phyloP scores from a whole-genome alignment of 2,797 vertebrate genomes.

The Sibirionetta formosa region DNA sequence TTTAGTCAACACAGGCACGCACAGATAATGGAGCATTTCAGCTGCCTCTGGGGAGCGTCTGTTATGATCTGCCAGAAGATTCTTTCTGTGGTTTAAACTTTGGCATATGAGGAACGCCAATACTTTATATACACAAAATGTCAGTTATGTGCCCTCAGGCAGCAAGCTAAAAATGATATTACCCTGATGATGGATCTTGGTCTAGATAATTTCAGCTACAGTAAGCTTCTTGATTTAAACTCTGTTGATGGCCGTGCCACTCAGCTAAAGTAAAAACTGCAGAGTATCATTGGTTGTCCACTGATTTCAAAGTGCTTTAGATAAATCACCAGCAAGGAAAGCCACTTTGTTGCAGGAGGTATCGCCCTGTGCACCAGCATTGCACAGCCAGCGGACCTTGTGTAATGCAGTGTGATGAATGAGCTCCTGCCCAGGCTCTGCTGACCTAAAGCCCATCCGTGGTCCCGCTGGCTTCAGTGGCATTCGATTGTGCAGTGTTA shows the following conservation, averaged over 20 bases:
- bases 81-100: conserved; percentile 81
- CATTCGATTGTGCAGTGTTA: conserved; percentile 31
- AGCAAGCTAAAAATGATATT: conserved; percentile 64
- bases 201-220: conserved; percentile 53
- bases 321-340: neutral
- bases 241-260: neutral
- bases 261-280: conserved; percentile 3
- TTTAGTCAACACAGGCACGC: conserved; percentile 52
- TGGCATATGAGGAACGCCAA: conserved; percentile 78
- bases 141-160: conserved; percentile 75
- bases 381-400: neutral
- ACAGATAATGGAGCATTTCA: conserved; percentile 71
- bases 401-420: neutral
- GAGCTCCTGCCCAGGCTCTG: neutral
- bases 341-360: neutral
- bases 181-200: conserved; percentile 48
- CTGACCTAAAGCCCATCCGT: neutral
- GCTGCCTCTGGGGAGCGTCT: conserved; percentile 69
- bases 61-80: conserved; percentile 73
- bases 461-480: neutral
- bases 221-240: conserved; percentile 58
- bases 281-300: neutral
- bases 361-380: neutral
- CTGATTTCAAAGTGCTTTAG: conserved; percentile 9
- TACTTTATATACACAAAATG: conserved; percentile 77